Evolutionary conservation across 1,140 invertebrate species (phyloP).

Genomic region (Platorchestia sp.): DNA sequence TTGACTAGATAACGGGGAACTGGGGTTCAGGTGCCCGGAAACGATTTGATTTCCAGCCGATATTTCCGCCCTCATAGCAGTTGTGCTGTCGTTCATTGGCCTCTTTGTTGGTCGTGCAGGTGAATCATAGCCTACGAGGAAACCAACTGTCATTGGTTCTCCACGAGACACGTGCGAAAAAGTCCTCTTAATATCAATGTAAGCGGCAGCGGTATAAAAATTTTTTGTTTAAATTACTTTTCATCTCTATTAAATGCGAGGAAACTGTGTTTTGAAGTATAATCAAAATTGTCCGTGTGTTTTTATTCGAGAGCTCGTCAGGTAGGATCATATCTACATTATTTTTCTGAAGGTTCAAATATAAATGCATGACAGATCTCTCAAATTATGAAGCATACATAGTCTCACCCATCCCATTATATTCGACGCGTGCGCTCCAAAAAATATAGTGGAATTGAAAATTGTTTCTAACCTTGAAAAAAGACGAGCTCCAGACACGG

Average conservation of each 20-base stretch:
- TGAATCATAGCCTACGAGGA: background rate
- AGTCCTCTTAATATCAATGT: background rate
- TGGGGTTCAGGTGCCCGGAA: background rate
- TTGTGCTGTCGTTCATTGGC: background rate
- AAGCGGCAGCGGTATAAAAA: background rate
- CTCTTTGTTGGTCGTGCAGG: background rate
- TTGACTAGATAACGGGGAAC: background rate
- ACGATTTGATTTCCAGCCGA: background rate
- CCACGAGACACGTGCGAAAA: background rate
- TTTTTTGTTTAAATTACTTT: background rate
- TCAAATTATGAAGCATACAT: background rate
- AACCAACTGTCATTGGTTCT: background rate
- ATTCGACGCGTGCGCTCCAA: background rate
- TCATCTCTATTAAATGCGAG: background rate
- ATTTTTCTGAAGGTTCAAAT: background rate
- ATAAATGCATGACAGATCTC: background rate
- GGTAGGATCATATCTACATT: background rate
- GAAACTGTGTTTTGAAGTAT: background rate
- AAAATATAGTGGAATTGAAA: background rate
- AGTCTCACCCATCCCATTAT: background rate
- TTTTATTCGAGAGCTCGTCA: background rate
- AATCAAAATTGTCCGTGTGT: background rate
- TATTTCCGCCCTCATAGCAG: slow-evolving; percentile 6
- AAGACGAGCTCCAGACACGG: background rate
- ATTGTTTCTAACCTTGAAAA: background rate